Base-by-base conservation (phyloP, 2,797 vertebrate genomes). In the Chromis chromis region DNA sequence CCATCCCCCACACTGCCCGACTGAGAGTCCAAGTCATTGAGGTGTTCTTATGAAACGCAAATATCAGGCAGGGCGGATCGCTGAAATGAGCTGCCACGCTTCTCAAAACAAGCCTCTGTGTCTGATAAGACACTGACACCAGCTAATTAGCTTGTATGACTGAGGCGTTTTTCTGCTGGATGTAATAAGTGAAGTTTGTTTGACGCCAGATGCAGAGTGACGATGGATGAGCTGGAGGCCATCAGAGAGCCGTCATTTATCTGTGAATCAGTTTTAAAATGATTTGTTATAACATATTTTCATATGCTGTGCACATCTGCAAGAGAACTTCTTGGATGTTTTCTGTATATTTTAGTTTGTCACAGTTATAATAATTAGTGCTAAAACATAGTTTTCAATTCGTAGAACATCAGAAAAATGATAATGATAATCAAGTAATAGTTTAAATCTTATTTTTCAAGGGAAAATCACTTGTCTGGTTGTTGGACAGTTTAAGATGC, bases 51-150 rank as follows among this genome's bases (percentile, higher is more conserved):
- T 90, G 83, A 89, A 89, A 89, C 58, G 39, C 79, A 90, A 90
- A 93, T 92, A 93, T 92, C 90, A 91, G 85, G 74, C 61, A 56
- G 71, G 78, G 73, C 70, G 28, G 78, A 71, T 27, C 13, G 83
- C 81, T 89, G 86, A 91, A 76, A 88, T 65, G 65, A 91, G 79
- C 88, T 86, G 87, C 86, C 86, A 89, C 68, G 74, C 84, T 78
- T 93, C 80, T 94, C 52, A 75, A 92, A 94, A 93, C 90, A 94
- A 90, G 71, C 79, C 82, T 76, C 83, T 78, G 56, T 83, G 68
- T 81, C 70, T 81, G 92, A 93, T 92, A 90, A 93, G 89, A 86
- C 74, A 78, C 87, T 91, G 91, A 93, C 91, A 87, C 76, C 28
- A 56, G 69, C 74, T 93, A 88, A 93, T 94, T 91, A 94, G 72